phyloP scores from a whole-genome alignment of 2,797 vertebrate genomes.

The Pseudochirops cupreus region DNA sequence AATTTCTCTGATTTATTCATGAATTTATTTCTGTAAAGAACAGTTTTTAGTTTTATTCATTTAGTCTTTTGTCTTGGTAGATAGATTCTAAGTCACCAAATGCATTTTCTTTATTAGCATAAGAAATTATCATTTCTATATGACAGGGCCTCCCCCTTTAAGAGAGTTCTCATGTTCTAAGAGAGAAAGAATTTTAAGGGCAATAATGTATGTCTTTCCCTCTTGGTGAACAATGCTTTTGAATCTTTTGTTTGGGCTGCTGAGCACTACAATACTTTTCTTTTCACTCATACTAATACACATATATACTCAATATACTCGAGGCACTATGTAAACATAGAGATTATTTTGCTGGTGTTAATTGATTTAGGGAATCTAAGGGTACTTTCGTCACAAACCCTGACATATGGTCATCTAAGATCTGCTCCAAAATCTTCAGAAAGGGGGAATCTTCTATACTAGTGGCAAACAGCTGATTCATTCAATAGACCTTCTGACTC shows the following conservation, averaged over 20 bases:
- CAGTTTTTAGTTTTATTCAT: not conserved
- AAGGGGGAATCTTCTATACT: not conserved
- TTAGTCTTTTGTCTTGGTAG: not conserved
- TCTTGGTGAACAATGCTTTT: not conserved
- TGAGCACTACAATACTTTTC: not conserved
- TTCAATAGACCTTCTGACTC: not conserved
- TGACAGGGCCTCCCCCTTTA: not conserved
- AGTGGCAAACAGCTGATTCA: not conserved
- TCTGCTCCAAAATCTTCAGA: not conserved
- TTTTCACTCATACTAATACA: not conserved
- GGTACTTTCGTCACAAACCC: not conserved
- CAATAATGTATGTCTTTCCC: not conserved
- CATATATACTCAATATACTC: not conserved
- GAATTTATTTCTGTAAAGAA: not conserved
- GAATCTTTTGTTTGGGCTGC: not conserved
- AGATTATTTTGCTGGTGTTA: not conserved
- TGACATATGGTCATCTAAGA: not conserved
- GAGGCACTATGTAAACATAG: not conserved
- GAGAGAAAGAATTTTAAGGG: not conserved
- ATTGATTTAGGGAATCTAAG: not conserved
- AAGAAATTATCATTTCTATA: not conserved
- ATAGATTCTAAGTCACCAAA: not conserved
- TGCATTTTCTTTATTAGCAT: not conserved
- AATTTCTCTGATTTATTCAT: not conserved
- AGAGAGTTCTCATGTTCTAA: not conserved